phyloP scores from a whole-genome alignment of 2,797 vertebrate species.

The Myripristis murdjan region DNA sequence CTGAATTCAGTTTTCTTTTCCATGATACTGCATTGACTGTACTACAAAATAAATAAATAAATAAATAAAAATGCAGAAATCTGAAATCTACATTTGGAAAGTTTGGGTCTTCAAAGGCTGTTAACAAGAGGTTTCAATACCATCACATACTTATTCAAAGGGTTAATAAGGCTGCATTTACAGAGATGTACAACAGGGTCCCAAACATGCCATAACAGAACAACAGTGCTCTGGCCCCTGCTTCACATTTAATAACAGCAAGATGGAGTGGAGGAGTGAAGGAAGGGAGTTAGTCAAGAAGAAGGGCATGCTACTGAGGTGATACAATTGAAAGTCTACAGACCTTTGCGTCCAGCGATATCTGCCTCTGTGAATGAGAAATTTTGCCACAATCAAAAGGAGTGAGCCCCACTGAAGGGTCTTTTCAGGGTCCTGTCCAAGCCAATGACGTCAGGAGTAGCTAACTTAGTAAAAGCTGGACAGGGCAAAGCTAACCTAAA shows the following conservation, averaged over 20 bases:
- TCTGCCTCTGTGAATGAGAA: constrained; percentile 90
- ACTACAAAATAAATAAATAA: background rate
- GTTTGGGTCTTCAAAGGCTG: background rate
- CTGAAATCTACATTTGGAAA: constrained; percentile 14
- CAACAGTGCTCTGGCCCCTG: constrained; percentile 65
- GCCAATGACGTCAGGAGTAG: constrained; percentile 39
- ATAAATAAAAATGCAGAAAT: too few relatives aligned
- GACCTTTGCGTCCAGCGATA: constrained; percentile 88
- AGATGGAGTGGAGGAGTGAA: constrained; percentile 58
- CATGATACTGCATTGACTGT: background rate
- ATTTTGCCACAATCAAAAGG: constrained; percentile 87
- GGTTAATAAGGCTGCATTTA: constrained; percentile 40
- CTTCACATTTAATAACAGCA: constrained; percentile 59
- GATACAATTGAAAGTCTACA: constrained; percentile 86
- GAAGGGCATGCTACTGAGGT: constrained; percentile 82
- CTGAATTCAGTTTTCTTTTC: background rate
- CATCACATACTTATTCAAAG: background rate
- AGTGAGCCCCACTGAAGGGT: constrained; percentile 65
- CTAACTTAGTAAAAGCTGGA: constrained; percentile 37
- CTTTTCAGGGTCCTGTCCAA: constrained; percentile 50
- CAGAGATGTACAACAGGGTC: constrained; percentile 16
- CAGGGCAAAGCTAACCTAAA: constrained; percentile 21
- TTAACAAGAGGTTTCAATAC: background rate
- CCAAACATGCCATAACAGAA: constrained; percentile 52
- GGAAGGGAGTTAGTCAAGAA: constrained; percentile 77